Evolutionary conservation across 1,140 invertebrate genomes (phyloP).

Genomic region (Lanistes nyassanus): DNA sequence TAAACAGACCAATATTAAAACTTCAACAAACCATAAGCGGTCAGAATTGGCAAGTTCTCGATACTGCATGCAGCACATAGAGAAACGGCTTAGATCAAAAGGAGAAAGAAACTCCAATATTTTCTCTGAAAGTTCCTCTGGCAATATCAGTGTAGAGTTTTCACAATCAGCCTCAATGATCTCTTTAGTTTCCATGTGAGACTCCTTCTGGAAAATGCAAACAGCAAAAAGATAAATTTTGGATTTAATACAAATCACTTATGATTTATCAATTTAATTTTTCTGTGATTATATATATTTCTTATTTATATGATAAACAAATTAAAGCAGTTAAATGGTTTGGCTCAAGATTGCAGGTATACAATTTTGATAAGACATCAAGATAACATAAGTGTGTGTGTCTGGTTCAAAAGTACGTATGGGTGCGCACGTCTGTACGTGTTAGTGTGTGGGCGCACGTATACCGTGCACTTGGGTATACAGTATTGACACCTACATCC

Average conservation of each 20-base stretch:
- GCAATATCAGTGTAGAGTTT: constrained; percentile 41
- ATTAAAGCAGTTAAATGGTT: no score
- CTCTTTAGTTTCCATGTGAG: background rate
- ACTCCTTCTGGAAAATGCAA: background rate
- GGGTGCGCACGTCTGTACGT: background rate
- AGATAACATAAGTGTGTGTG: background rate
- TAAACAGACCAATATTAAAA: no score
- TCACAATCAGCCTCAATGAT: background rate
- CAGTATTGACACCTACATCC: no score
- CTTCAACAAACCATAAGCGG: constrained; percentile 39
- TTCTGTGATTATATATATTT: no score
- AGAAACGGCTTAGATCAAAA: constrained; percentile 40
- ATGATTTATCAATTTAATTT: no score
- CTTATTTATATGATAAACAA: no score
- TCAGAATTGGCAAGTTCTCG: constrained; percentile 47
- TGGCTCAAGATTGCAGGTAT: no score
- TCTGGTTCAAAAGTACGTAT: background rate
- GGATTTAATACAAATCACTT: no score
- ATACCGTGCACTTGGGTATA: background rate
- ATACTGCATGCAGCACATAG: constrained; percentile 38
- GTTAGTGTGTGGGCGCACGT: background rate
- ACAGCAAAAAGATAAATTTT: background rate
- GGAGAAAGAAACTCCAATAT: constrained; percentile 41
- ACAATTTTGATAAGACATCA: no score
- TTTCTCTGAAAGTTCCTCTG: constrained; percentile 44